A percentile compares a stretch with the other conserved stretches of the same genome.
phyloP scores from a whole-genome alignment of 2,888 invertebrate species.

The Caenorhabditis sp. region DNA sequence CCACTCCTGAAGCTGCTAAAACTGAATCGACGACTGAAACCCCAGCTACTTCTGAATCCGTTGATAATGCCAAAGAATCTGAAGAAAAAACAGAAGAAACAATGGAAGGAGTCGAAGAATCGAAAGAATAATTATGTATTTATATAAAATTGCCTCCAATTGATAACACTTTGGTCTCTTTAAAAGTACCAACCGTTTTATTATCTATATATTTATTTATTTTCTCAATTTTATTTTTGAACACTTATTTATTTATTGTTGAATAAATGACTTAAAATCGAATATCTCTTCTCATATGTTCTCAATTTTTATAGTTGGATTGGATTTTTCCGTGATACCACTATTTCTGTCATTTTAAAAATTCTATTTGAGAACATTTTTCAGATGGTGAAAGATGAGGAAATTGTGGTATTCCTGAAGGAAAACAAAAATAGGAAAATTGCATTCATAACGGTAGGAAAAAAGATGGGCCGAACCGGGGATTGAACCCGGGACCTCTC shows the following conservation, averaged over 20 bases:
- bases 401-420: constrained; percentile 30
- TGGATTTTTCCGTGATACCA: neutral
- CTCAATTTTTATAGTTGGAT: neutral
- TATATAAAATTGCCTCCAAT: neutral
- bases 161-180: neutral
- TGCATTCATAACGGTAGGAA: constrained; percentile 52
- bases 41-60: neutral
- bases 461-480: constrained; percentile 60
- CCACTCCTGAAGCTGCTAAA: neutral
- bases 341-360: neutral
- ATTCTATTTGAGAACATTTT: neutral
- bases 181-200: neutral
- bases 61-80: neutral
- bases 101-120: neutral
- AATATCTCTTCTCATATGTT: too few relatives aligned
- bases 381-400: constrained; percentile 1
- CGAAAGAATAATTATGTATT: constrained; percentile 9
- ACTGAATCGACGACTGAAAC: neutral
- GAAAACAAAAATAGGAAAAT: constrained; percentile 20
- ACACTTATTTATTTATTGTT: neutral
- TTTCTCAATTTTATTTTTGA: neutral
- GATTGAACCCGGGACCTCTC: constrained; percentile 70
- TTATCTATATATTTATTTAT: neutral
- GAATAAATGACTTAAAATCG: neutral
- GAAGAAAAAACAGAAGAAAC: constrained; percentile 7